Base-by-base conservation (phyloP, 1,140 invertebrate species). In the Uloborus diversus region DNA sequence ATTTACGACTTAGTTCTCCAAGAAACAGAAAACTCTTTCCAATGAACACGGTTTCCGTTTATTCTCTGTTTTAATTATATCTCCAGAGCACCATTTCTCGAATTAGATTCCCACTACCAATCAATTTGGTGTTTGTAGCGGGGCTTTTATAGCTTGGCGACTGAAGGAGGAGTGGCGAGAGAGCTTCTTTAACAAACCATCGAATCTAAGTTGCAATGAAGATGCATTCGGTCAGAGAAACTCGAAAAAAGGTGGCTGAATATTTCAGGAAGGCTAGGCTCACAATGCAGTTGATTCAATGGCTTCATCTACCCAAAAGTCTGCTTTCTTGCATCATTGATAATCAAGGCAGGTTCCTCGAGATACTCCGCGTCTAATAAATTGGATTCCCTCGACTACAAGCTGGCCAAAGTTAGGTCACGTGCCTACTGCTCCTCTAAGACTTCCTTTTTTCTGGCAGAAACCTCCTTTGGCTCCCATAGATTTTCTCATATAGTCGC, bases 221-320 rank as follows among this genome's bases (percentile, higher is more conserved):
- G 32, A 71, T 20, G 51, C 53, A 59, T 59, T 59, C 33, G 49
- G 66, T 69, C 56, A 53, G 11, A 32, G 49, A 49, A 56, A 49
- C 42, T 23, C n/a, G 28, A 57, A 53, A 59, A 57, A 71, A 71
- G 53, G 53, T 25, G 33, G 25, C 33, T 75, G 70, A 75, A 75
- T 75, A 75, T 75, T 75, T 75, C 42, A 75, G 35, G 57, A 75
- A 75, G 59, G 20, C 23, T 30, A 75, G 70, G 37, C 59, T 53
- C 30, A 75, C 70, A 62, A 64, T 75, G 35, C 20, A 62, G 27
- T 64, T 75, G 70, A 75, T 75, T 75, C 70, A 75, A 75, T 75
- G 70, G 70, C 57, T 75, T 73, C 56, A 73, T 73, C 69, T 61
- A 62, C 35, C 57, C 70, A 75, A 75, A 75, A 75, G 57, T 64